Evolutionary conservation across 2,888 invertebrate genomes (phyloP), one percentile per base, ranked within the genome.

Genomic region (Iselma pallidipennis): DNA sequence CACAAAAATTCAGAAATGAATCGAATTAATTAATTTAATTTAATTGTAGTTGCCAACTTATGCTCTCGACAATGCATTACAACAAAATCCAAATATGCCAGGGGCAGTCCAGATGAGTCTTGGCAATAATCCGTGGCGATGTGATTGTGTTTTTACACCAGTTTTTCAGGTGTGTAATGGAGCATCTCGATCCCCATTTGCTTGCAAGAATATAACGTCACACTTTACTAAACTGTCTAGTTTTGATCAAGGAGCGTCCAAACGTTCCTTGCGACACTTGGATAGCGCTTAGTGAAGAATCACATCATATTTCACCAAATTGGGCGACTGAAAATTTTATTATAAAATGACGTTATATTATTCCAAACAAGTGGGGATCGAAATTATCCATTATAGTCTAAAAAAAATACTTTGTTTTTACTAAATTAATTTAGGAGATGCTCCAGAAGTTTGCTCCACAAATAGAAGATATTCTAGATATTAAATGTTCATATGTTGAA

Each of bases 121-220:
- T 0, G 91, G 92, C 0, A 83, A 86, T 65, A 94, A 94, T 80
- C 91, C 93, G 0, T 94, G 93, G 92, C 84, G 87, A 25, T 94
- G 94, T 75, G 91, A 92, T 73, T 94, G 94, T 70, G 86, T 87
- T 67, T 93, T 91, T 78, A 89, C 90, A 4, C 92, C 92, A 48
- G 85, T 88, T 37, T 91, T 94, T 76, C 90, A 91, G 76, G 89
- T 85, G n/a, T n/a, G n/a, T n/a, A n/a, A n/a, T n/a, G n/a, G n/a
- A n/a, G n/a, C n/a, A n/a, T n/a, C n/a, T n/a, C n/a, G n/a, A n/a
- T n/a, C n/a, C n/a, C n/a, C n/a, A n/a, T n/a, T n/a, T n/a, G n/a
- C n/a, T n/a, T n/a, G n/a, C n/a, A n/a, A n/a, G n/a, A n/a, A n/a
- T n/a, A n/a, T n/a, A n/a, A n/a, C n/a, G n/a, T n/a, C n/a, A n/a